phyloP scores from a whole-genome alignment of 1,140 invertebrate species.

The Eufriesea mexicana region DNA sequence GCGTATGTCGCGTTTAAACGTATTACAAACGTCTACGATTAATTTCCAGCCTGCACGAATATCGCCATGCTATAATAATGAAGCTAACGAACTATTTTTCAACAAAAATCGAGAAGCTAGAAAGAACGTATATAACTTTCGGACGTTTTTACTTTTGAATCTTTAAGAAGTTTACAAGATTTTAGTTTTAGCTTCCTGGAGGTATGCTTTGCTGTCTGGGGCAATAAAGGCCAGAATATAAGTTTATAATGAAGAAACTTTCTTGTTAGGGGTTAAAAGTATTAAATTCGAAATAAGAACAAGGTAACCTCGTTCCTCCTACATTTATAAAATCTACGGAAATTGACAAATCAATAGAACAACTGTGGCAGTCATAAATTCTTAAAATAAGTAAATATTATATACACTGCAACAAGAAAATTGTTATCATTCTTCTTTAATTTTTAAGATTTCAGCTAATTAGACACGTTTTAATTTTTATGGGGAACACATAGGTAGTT shows the following conservation, averaged over 20 bases:
- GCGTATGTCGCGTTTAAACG: not conserved
- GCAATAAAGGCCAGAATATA: constrained; percentile 38
- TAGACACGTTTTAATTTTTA: no score
- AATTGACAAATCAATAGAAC: not conserved
- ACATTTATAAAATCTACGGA: not conserved
- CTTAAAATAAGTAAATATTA: no score
- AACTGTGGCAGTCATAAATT: no score
- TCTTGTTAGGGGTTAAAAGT: constrained; percentile 25
- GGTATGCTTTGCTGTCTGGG: constrained; percentile 23
- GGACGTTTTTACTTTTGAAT: constrained; percentile 20
- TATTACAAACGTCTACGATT: not conserved
- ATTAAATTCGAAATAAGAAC: constrained; percentile 28
- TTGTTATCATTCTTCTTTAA: no score
- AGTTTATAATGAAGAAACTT: constrained; percentile 42
- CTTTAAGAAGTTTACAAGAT: constrained; percentile 28
- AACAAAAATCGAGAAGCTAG: not conserved
- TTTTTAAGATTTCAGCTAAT: no score
- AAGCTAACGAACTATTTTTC: not conserved
- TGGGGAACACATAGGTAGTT: no score
- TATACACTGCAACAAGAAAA: no score
- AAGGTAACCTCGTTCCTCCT: not conserved
- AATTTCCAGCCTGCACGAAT: not conserved
- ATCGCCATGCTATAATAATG: not conserved
- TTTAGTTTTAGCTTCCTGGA: constrained; percentile 9
- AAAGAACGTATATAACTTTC: not conserved